Conservation (phyloP, 2,113 vertebrate species). For the Protobothrops mucrosquamatus region DNA sequence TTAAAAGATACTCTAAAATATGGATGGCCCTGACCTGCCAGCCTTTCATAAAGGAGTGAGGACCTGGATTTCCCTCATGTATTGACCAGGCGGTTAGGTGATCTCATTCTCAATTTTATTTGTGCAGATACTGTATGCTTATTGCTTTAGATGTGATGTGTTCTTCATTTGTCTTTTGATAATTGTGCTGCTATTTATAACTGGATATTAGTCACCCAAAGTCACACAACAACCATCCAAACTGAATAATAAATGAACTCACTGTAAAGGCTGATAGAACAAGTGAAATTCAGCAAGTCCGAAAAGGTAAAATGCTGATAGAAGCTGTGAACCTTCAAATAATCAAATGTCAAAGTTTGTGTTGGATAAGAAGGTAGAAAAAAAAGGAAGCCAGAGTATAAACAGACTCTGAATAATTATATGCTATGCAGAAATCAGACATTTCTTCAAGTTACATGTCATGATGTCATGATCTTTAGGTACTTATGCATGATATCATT, state of each 20-base stretch:
- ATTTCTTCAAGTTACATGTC: background rate
- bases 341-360: background rate
- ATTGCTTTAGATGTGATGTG: background rate
- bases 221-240: background rate
- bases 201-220: background rate
- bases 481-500: background rate
- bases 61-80: background rate
- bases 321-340: background rate
- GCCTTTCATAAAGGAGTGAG: background rate
- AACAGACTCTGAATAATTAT: background rate
- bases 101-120: background rate
- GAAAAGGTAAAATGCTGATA: background rate
- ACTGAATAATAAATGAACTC: background rate
- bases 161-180: background rate
- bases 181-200: background rate
- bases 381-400: background rate
- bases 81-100: background rate
- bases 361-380: background rate
- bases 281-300: background rate
- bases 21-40: background rate
- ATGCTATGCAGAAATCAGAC: background rate
- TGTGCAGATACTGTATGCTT: background rate
- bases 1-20: conserved; percentile 5
- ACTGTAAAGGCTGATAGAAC: background rate
- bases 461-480: background rate